Conservation (phyloP, 2,113 vertebrate species). For the Platichthys stellatus region DNA sequence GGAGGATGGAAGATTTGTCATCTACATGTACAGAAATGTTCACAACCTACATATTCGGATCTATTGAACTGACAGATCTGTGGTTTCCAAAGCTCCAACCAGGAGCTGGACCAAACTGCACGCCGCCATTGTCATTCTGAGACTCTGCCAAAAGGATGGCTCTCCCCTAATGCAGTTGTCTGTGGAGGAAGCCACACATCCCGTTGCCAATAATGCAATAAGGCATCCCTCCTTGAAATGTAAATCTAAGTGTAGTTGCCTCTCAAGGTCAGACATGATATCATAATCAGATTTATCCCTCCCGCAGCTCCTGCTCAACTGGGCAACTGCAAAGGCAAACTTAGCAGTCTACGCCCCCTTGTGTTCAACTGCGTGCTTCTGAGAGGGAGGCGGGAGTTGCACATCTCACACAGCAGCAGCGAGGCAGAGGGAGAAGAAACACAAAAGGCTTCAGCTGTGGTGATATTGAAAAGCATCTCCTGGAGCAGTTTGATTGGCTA, state of each 20-base stretch:
- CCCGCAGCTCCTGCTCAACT: slow-evolving; percentile 35
- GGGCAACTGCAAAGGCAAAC: slow-evolving; percentile 63
- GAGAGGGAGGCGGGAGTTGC: slow-evolving; percentile 15
- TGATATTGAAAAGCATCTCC: slow-evolving; percentile 56
- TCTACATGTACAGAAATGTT: slow-evolving; percentile 2
- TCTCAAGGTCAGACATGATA: slow-evolving; percentile 70
- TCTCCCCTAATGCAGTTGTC: slow-evolving; percentile 32
- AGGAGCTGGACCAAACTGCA: slow-evolving; percentile 7
- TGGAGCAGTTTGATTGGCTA: slow-evolving; percentile 69
- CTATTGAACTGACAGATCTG: slow-evolving; percentile 1
- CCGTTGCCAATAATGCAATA: slow-evolving; percentile 66
- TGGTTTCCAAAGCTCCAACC: slow-evolving; percentile 12
- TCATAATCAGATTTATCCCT: slow-evolving; percentile 67
- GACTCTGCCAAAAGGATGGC: slow-evolving; percentile 2
- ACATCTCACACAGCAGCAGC: slow-evolving; percentile 24
- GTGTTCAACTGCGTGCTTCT: slow-evolving; percentile 68
- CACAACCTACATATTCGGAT: too few species aligned
- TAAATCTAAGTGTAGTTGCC: slow-evolving; percentile 62
- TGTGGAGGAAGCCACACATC: slow-evolving; percentile 45
- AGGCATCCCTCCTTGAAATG: slow-evolving; percentile 65
- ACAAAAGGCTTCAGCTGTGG: slow-evolving; percentile 54
- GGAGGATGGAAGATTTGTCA: neutral
- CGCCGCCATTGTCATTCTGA: slow-evolving; percentile 9
- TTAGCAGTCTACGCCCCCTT: slow-evolving; percentile 81
- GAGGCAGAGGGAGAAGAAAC: slow-evolving; percentile 15